Conservation (phyloP, 2,888 invertebrate genomes). For the Rhingia rostrata region DNA sequence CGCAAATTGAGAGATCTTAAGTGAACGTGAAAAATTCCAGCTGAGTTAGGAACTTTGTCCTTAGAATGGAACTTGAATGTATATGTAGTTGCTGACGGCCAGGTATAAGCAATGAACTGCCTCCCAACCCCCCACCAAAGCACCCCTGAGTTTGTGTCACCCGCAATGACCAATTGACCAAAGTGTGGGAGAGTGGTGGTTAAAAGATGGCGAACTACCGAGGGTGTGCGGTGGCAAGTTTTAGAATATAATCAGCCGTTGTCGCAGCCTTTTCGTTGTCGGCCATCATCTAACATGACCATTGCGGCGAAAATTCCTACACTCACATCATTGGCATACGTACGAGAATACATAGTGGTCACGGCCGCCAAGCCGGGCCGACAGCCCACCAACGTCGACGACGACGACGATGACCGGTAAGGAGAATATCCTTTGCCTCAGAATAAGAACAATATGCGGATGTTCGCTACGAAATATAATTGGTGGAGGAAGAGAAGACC, state of each 20-base stretch:
- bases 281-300: conserved; percentile 74
- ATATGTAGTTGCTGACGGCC: conserved; percentile 60
- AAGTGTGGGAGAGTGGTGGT: background rate
- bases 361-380: conserved; percentile 6
- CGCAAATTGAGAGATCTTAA: conserved; percentile 75
- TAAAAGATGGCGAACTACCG: conserved; percentile 5
- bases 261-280: conserved; percentile 74
- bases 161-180: conserved; percentile 70
- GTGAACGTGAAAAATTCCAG: conserved; percentile 73
- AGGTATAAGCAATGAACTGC: conserved; percentile 48
- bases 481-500: conserved; percentile 36
- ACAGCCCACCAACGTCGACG: too few relatives aligned
- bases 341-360: conserved; percentile 39
- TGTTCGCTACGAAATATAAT: conserved; percentile 68
- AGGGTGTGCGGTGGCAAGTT: conserved; percentile 49
- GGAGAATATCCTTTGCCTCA: conserved; percentile 67
- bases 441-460: conserved; percentile 74
- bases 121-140: conserved; percentile 5
- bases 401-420: conserved; percentile 51
- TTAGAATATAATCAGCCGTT: conserved; percentile 72
- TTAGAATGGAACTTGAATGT: conserved; percentile 62
- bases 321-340: conserved; percentile 63
- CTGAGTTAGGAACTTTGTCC: conserved; percentile 74
- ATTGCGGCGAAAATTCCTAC: conserved; percentile 73
- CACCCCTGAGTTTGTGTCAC: conserved; percentile 47